Percentiles rank a stretch among this genome's conserved stretches.
These are phyloP conservation scores for Melitaea athalia DNA, from an alignment of 2,888 invertebrate species.

Conservation along the genomic window DNA sequence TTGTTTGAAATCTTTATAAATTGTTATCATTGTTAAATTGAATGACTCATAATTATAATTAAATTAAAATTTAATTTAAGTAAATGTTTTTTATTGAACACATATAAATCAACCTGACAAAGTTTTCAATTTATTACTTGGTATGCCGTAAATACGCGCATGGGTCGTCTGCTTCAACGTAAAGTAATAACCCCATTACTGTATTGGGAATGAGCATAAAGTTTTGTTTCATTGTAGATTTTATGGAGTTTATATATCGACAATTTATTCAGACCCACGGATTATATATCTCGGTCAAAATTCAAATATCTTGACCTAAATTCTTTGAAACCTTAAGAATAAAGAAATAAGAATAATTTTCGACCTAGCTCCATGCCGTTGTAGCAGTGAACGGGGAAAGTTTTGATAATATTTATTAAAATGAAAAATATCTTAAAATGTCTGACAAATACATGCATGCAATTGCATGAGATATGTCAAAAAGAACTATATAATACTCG, in stretches of 20 bases:
- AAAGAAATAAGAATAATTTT: conserved; percentile 10
- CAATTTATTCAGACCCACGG: conserved; percentile 32
- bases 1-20: too few relatives aligned
- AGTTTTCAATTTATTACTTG: conserved; percentile 27
- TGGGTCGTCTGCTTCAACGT: background rate
- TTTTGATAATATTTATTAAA: conserved; percentile 1
- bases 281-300: conserved; percentile 29
- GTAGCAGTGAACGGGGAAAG: background rate
- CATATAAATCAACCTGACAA: conserved; percentile 25
- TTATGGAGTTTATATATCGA: conserved; percentile 36
- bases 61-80: background rate
- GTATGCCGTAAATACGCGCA: conserved; percentile 29
- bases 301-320: conserved; percentile 31
- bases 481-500: too few relatives aligned
- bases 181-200: conserved; percentile 28
- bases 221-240: conserved; percentile 22
- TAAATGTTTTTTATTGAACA: conserved; percentile 14
- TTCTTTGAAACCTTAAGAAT: conserved; percentile 16
- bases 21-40: background rate
- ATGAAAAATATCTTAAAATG: conserved; percentile 4
- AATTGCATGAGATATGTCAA: too few relatives aligned
- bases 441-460: background rate
- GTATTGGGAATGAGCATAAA: conserved; percentile 28
- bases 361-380: background rate
- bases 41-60: background rate